Percentiles rank a stretch among this genome's conserved stretches.
Evolutionary conservation across 2,888 invertebrate genomes (phyloP).

Genomic region (Hirtodrosophila trivittata): DNA sequence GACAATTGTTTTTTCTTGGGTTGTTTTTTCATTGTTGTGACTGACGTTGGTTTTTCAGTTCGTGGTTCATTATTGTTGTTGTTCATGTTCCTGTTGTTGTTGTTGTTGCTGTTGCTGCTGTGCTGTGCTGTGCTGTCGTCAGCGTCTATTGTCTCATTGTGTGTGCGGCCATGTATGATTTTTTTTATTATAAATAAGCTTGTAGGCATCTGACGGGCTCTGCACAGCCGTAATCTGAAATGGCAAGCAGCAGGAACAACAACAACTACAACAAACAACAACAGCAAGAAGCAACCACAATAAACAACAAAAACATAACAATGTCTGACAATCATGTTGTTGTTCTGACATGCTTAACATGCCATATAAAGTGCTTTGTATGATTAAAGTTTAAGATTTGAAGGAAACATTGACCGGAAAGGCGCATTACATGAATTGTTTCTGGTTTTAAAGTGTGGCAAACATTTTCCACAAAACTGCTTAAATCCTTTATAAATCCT

Average conservation of each 20-base stretch:
- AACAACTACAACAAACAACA: slow-evolving; percentile 11
- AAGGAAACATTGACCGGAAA: slow-evolving; percentile 35
- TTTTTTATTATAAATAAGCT: slow-evolving; percentile 76
- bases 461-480: too few species aligned
- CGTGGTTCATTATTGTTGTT: slow-evolving; percentile 1
- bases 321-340: slow-evolving; percentile 55
- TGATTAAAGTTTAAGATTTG: slow-evolving; percentile 63
- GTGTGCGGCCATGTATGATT: slow-evolving; percentile 76
- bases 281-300: slow-evolving; percentile 22
- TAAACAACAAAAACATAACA: slow-evolving; percentile 6
- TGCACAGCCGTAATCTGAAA: slow-evolving; percentile 70
- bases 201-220: slow-evolving; percentile 66
- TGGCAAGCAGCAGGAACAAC: slow-evolving; percentile 53
- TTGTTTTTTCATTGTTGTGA: slow-evolving; percentile 16
- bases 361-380: slow-evolving; percentile 40
- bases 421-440: slow-evolving; percentile 16
- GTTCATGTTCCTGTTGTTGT: slow-evolving; percentile 13
- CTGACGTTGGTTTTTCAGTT: slow-evolving; percentile 8
- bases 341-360: slow-evolving; percentile 45
- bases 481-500: too few species aligned
- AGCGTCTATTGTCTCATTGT: slow-evolving; percentile 73
- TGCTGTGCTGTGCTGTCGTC: slow-evolving; percentile 20
- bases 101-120: slow-evolving; percentile 28
- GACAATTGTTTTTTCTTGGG: slow-evolving; percentile 17
- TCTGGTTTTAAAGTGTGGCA: slow-evolving; percentile 4